Conservation (phyloP, 2,797 vertebrate species). For the Thamnophis elegans region DNA sequence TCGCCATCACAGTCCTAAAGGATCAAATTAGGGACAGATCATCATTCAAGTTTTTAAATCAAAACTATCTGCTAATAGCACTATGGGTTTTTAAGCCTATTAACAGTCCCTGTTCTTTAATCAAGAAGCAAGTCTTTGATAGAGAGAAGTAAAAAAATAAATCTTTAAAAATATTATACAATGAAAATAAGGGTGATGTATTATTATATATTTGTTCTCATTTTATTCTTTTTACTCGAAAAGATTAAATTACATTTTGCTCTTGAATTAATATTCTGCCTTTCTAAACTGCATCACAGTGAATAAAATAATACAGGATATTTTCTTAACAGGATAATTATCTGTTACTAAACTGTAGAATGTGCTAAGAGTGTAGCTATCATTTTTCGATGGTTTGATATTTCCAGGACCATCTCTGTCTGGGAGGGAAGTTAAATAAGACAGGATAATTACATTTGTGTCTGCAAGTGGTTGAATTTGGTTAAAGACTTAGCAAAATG, state of each 20-base stretch:
- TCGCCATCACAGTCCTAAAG: no score
- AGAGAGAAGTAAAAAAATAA: background rate
- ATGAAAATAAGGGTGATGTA: background rate
- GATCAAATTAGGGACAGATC: background rate
- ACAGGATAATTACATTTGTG: background rate
- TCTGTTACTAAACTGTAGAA: background rate
- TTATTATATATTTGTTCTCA: background rate
- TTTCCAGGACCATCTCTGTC: background rate
- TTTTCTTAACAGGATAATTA: background rate
- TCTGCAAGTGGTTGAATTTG: background rate
- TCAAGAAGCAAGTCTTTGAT: background rate
- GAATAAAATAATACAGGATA: background rate
- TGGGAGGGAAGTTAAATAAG: background rate
- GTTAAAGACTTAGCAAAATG: background rate
- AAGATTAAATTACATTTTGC: background rate
- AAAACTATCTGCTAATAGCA: background rate
- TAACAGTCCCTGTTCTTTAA: background rate
- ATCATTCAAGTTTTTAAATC: background rate
- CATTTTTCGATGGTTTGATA: background rate
- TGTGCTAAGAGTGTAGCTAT: background rate
- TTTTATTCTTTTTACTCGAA: background rate
- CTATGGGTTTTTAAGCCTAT: background rate
- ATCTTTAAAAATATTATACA: background rate
- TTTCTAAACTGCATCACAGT: background rate
- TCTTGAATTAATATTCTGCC: background rate